phyloP scores from a whole-genome alignment of 92 coral and sea anemone genomes.

The Phymanthus crucifer region DNA sequence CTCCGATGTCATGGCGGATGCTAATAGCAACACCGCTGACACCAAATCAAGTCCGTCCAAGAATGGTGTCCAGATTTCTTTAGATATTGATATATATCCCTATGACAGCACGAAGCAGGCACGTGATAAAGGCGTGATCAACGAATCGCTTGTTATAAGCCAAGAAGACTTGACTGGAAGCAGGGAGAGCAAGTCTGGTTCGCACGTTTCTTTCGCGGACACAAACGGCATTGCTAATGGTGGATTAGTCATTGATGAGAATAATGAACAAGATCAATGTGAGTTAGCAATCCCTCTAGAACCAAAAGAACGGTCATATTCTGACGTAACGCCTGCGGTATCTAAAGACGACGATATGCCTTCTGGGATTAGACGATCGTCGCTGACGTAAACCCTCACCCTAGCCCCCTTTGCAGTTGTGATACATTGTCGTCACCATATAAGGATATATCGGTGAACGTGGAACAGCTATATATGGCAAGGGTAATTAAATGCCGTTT shows the following conservation, averaged over 20 bases:
- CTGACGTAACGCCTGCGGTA: conserved; percentile 7
- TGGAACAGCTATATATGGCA: neutral
- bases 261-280: neutral
- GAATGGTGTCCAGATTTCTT: conserved; percentile 13
- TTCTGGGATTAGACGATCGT: neutral
- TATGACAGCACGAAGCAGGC: neutral
- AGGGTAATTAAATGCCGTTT: neutral
- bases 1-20: conserved; percentile 1
- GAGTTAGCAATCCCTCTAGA: conserved; percentile 1
- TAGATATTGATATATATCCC: conserved; percentile 26
- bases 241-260: neutral
- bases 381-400: neutral
- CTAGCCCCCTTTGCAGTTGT: neutral
- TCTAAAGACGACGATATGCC: neutral
- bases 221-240: conserved; percentile 20
- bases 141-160: conserved; percentile 11
- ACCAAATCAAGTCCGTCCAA: neutral
- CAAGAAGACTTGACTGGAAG: neutral
- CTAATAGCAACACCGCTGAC: conserved; percentile 17
- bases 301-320: conserved; percentile 18
- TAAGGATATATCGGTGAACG: neutral
- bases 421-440: neutral
- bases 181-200: neutral
- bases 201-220: conserved; percentile 11
- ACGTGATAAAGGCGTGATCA: conserved; percentile 15